Conservation (phyloP, 2,113 vertebrate species). For the Hippopotamus amphibius region DNA sequence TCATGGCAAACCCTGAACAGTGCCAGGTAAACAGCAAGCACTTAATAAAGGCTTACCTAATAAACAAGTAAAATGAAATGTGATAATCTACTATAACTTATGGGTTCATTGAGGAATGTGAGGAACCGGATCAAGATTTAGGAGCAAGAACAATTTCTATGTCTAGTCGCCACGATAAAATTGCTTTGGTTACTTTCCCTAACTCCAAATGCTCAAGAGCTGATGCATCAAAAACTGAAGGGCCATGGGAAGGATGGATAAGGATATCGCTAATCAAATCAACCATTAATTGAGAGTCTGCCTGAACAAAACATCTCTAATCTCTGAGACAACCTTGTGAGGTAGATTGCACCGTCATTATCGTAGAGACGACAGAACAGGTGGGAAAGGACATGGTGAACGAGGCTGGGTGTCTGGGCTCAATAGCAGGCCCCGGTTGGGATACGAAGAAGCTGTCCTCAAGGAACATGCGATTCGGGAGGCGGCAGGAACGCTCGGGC, state of each 20-base stretch:
- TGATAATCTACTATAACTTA: background rate
- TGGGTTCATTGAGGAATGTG: background rate
- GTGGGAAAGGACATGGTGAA: background rate
- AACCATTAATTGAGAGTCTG: background rate
- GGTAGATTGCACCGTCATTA: background rate
- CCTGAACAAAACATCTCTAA: background rate
- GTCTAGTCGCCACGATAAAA: background rate
- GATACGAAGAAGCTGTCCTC: background rate
- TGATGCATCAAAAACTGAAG: background rate
- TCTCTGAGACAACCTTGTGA: background rate
- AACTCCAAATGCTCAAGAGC: background rate
- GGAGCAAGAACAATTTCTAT: background rate
- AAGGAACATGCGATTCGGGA: background rate
- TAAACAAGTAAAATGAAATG: background rate
- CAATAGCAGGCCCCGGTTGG: background rate
- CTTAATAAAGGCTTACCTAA: slow-evolving; percentile 24
- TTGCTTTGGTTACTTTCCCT: background rate
- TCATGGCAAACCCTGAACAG: background rate
- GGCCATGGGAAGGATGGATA: background rate
- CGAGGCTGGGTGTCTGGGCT: background rate
- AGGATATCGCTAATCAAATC: background rate
- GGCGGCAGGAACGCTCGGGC: background rate
- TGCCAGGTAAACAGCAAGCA: slow-evolving; percentile 4
- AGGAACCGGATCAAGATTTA: background rate
- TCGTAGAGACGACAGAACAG: background rate